Evolutionary conservation across 2,797 vertebrate genomes (phyloP), one percentile per base, ranked within the genome.

Genomic region (Anas bahamensis): DNA sequence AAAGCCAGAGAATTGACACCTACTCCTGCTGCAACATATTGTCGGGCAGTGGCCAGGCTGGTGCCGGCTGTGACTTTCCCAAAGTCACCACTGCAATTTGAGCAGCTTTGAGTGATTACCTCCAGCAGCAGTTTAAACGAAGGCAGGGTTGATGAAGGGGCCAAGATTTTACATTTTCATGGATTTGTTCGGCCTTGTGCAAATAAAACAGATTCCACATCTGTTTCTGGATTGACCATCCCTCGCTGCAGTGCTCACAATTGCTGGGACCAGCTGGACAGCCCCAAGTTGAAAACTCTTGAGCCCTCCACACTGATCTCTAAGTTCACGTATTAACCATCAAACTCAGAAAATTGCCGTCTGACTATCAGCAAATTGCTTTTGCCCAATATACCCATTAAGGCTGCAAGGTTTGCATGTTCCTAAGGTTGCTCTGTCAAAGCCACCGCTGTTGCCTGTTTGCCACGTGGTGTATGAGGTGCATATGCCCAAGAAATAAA

Each of bases 21-120:
- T 59, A 71, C 39, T 85, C 71, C 74, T 86, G 92, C 92, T 73
- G 28, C 57, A 52, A 87, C 69, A 55, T 56, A 78, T 52, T 88
- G 83, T 39, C 76, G 82, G 24, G 0, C 46, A 53, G 77, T 1
- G 13, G 4, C 91, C 88, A 72, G 65, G 52, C 41, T 78, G 89
- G 52, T 24, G 42, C 83, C 12, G 7, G 65, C 88, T 44, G 41
- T 28, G 74, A 65, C 86, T 83, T 59, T 75, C 84, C 79, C 70
- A 31, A 77, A 91, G 89, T 35, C 88, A 50, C 65, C 52, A 31
- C 35, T 4, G 61, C 33, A 11, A 18, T 15, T 21, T 26, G 59
- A 94, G 74, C 72, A 77, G 71, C 76, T 84, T 11, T 93, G 55
- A 71, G 29, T 46, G n/a, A 70, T 84, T 15, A 48, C 39, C 53